Evolutionary conservation across 2,113 vertebrate genomes (phyloP).

Genomic region (Alaudala cheleensis): DNA sequence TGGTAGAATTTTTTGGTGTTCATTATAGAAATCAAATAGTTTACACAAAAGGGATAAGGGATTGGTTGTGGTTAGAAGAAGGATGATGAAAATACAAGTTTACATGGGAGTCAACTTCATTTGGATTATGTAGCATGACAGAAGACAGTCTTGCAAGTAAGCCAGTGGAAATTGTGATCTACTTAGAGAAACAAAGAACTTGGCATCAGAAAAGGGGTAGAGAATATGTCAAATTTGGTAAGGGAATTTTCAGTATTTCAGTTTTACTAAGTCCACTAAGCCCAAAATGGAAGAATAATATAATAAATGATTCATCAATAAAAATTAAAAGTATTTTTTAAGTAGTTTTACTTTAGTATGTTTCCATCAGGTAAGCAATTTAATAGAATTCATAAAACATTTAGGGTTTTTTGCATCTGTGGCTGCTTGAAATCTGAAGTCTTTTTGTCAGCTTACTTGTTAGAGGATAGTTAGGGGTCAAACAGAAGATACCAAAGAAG

Average conservation of each 20-base stretch:
- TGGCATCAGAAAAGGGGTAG: background rate
- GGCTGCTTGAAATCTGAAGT: background rate
- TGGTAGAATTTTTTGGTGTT: background rate
- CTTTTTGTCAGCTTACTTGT: background rate
- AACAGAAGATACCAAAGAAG: background rate
- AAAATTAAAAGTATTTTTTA: background rate
- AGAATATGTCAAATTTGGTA: background rate
- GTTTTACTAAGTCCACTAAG: background rate
- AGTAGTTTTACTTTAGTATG: background rate
- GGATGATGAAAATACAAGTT: background rate
- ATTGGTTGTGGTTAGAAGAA: background rate
- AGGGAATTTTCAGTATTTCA: background rate
- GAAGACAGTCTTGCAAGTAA: background rate
- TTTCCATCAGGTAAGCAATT: background rate
- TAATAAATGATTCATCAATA: background rate
- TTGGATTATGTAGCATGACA: background rate
- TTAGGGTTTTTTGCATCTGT: background rate
- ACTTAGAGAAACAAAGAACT: background rate
- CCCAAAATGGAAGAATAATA: background rate
- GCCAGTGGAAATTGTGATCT: background rate
- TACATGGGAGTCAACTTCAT: background rate
- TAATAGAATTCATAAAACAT: background rate
- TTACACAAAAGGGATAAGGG: background rate
- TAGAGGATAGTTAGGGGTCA: background rate
- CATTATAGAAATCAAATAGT: background rate